phyloP scores from a whole-genome alignment of 2,888 invertebrate species.

The Meloe dianella region DNA sequence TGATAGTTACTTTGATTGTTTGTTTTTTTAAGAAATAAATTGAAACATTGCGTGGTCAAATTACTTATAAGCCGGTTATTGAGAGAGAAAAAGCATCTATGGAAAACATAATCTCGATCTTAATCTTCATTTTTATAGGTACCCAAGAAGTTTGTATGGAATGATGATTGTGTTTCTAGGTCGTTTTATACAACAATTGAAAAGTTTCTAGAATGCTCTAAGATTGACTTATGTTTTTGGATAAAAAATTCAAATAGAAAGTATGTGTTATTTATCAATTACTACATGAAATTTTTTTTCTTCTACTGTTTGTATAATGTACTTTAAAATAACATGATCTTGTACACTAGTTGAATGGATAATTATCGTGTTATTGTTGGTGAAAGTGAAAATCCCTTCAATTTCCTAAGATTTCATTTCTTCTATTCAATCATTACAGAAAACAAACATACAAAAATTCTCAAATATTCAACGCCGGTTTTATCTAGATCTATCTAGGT shows the following conservation, averaged over 20 bases:
- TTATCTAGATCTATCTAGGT: no score
- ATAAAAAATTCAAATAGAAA: background rate
- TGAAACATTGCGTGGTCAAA: background rate
- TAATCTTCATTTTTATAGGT: background rate
- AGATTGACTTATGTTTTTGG: no score
- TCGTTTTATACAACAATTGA: no score
- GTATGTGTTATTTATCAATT: background rate
- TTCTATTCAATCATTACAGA: background rate
- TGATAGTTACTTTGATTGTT: background rate
- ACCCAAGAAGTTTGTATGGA: no score
- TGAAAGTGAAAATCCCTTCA: background rate
- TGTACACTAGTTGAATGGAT: background rate
- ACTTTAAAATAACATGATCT: background rate
- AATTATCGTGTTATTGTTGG: background rate
- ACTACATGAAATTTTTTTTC: background rate
- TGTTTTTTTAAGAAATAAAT: background rate
- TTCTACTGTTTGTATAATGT: background rate
- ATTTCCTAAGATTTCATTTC: background rate
- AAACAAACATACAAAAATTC: no score
- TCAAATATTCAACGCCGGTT: no score
- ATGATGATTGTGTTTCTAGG: no score
- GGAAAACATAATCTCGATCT: background rate
- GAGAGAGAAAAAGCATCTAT: background rate
- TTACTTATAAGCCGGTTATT: no score
- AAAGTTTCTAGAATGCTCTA: background rate